phyloP scores from a whole-genome alignment of 2,888 invertebrate genomes.

The Tuberolachnus salignus region DNA sequence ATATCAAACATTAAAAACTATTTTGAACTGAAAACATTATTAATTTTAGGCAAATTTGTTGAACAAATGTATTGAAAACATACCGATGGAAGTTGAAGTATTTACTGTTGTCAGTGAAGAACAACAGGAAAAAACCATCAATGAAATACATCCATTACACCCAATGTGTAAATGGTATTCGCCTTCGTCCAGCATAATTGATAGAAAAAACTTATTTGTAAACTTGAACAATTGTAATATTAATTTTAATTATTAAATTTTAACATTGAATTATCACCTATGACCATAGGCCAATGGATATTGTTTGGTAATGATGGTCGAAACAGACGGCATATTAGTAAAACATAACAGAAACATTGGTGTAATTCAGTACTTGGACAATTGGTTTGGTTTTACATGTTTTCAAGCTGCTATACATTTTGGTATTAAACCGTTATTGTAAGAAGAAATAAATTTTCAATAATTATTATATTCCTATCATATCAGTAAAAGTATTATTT shows the following conservation, averaged over 20 bases:
- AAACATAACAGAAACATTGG: background rate
- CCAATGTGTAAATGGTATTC: conserved; percentile 42
- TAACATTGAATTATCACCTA: background rate
- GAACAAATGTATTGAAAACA: conserved; percentile 6
- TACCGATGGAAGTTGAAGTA: background rate
- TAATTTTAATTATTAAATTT: too few relatives aligned
- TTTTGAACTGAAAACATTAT: background rate
- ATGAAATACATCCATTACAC: conserved; percentile 8
- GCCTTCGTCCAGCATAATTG: background rate
- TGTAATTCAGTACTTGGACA: conserved; percentile 8
- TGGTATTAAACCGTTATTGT: conserved; percentile 36
- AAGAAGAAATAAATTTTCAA: conserved; percentile 20
- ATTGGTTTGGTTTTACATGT: conserved; percentile 30
- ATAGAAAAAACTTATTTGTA: conserved; percentile 26
- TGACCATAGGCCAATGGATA: conserved; percentile 30
- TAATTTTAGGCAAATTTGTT: background rate
- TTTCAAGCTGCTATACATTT: conserved; percentile 38
- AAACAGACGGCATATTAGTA: conserved; percentile 27
- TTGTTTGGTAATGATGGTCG: conserved; percentile 40
- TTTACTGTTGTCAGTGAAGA: background rate
- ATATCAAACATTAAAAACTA: background rate
- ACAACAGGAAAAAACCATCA: conserved; percentile 2
- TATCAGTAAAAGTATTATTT: too few relatives aligned
- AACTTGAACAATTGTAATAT: background rate
- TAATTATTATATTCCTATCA: background rate